Evolutionary conservation across 2,888 invertebrate species (phyloP).

Genomic region (Hypomecis atomaria): DNA sequence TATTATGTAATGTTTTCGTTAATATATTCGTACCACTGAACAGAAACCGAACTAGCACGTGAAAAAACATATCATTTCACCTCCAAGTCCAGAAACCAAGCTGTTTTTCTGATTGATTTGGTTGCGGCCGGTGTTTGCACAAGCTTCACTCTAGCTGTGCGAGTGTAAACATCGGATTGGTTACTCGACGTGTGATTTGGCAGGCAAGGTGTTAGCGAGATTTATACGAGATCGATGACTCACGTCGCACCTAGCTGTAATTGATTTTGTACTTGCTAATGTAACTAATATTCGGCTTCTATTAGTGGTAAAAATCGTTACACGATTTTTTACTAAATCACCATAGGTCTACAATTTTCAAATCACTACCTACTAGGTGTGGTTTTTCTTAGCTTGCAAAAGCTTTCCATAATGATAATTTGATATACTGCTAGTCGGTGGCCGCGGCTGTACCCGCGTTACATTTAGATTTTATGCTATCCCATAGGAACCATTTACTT

Average conservation of each 20-base stretch:
- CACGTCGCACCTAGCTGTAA: conserved; percentile 2
- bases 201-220: conserved; percentile 28
- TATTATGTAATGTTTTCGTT: too few species aligned
- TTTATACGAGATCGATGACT: conserved; percentile 24
- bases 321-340: too few species aligned
- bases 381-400: too few species aligned
- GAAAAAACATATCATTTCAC: conserved; percentile 3
- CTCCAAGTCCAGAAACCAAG: conserved; percentile 20
- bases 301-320: too few species aligned
- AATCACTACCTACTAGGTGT: too few species aligned
- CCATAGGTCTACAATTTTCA: background rate
- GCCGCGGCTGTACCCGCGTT: too few species aligned
- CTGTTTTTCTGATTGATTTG: conserved; percentile 15
- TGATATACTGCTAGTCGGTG: too few species aligned
- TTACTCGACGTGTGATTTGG: conserved; percentile 35
- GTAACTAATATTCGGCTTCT: background rate
- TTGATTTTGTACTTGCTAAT: background rate
- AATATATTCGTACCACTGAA: too few species aligned
- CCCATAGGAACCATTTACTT: too few species aligned
- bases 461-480: too few species aligned
- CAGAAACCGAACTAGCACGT: too few species aligned
- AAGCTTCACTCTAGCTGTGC: conserved; percentile 16
- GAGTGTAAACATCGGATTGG: conserved; percentile 22
- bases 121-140: conserved; percentile 20
- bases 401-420: too few species aligned